Evolutionary conservation across 2,113 vertebrate species (phyloP).

Genomic region (Galemys pyrenaicus): DNA sequence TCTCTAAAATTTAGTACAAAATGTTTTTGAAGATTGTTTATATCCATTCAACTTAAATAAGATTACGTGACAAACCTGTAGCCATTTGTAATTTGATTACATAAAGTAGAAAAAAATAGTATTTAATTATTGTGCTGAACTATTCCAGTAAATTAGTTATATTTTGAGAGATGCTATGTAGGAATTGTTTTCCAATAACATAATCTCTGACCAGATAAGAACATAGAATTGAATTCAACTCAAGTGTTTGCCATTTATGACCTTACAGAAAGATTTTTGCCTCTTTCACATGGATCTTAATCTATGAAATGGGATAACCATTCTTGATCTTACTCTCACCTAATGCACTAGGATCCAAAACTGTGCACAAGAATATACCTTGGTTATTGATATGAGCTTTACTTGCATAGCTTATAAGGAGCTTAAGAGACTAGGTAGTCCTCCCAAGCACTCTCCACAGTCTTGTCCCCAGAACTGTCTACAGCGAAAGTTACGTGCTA

Average conservation of each 20-base stretch:
- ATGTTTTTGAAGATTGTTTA: not conserved
- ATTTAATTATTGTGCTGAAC: not conserved
- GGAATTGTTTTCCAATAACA: not conserved
- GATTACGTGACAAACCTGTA: not conserved
- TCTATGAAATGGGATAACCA: not conserved
- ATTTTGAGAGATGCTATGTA: not conserved
- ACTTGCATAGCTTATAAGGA: not conserved
- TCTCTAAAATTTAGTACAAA: not conserved
- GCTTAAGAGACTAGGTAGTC: not conserved
- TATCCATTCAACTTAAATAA: not conserved
- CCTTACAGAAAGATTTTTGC: not conserved
- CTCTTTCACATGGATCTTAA: not conserved
- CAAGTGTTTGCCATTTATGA: not conserved
- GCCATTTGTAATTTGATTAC: not conserved
- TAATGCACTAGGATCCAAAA: not conserved
- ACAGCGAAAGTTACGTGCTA: not conserved
- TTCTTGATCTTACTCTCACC: not conserved
- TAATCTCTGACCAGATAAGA: not conserved
- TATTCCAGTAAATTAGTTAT: not conserved
- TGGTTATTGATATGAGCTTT: not conserved
- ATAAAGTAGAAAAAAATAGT: not conserved
- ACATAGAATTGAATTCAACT: not conserved
- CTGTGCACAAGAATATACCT: not conserved
- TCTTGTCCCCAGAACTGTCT: not conserved
- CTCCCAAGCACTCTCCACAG: not conserved